Conservation (phyloP, 2,888 invertebrate species). For the Agrotis ipsilon region DNA sequence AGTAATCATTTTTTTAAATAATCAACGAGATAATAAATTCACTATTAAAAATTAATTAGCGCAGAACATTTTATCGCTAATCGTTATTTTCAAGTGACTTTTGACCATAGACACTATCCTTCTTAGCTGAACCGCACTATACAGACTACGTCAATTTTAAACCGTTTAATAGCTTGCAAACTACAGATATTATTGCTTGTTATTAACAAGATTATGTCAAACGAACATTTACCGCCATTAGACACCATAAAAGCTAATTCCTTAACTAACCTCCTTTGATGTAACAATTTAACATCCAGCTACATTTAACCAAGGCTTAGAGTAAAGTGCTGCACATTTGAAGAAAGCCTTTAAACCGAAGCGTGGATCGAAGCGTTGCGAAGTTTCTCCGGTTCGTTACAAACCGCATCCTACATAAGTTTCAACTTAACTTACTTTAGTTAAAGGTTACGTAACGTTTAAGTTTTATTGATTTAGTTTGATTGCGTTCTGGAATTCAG, state of each 20-base stretch:
- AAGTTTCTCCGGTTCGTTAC: constrained; percentile 36
- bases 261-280: constrained; percentile 8
- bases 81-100: too few species aligned
- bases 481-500: neutral
- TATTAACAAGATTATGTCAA: neutral
- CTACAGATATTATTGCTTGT: neutral
- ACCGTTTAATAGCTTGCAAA: neutral
- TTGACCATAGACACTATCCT: too few species aligned
- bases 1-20: too few species aligned
- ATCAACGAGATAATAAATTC: too few species aligned
- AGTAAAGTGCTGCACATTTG: constrained; percentile 38
- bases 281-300: constrained; percentile 19
- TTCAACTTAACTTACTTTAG: constrained; percentile 41
- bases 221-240: neutral
- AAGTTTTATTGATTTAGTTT: constrained; percentile 40
- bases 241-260: constrained; percentile 15
- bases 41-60: too few species aligned
- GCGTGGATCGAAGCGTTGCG: constrained; percentile 28
- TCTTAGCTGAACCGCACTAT: too few species aligned
- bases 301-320: constrained; percentile 26
- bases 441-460: constrained; percentile 32
- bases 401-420: constrained; percentile 48
- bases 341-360: constrained; percentile 50
- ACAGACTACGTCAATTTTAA: too few species aligned
- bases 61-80: too few species aligned